Evolutionary conservation across 1,140 invertebrate genomes (phyloP), one percentile per base, ranked within the genome.

Genomic region (Cyclargus thomasi): DNA sequence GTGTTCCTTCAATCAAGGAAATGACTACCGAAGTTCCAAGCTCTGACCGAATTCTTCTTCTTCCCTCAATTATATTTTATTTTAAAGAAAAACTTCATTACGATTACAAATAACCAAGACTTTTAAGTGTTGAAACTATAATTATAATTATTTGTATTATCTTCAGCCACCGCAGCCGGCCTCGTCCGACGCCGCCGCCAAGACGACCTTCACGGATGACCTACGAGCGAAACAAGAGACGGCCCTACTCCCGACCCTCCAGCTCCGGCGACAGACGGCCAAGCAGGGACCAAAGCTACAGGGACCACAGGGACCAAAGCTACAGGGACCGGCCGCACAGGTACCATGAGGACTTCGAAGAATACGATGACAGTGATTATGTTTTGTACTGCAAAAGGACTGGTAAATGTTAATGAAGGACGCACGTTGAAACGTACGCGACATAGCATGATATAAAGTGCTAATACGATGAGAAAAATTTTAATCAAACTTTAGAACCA

Each of bases 321-420:
- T 47, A 47, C 23, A 57, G 67, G 63, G 74, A 76, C n/a, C 62
- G 5, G 18, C 70, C 67, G 4, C 70, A 78, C 22, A 83, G 70
- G 70, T 72, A 83, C 62, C 73, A 69, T 3, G 81, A 84, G 1
- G 78, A 85, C 6, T 74, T 65, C 17, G 81, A 85, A 22, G 81
- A 78, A 21, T 73, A 79, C 55, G 79, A 80, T 67, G 74, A 73
- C 20, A 78, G 75, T 67, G 82, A 82, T n/a, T 84, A 75, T 35
- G 62, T 65, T 62, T 18, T 65, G 4, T 79, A 85, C 53, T 85
- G 83, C 67, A 83, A 77, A 70, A 79, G 74, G 71, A 81, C 74
- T 69, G 81, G 83, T 6, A 78, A 80, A 62, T 84, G 83, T 67
- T 84, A 71, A 36, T 47, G 11, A 47, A 16, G 8, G 39, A 47